Base-by-base conservation (phyloP, 2,797 vertebrate species). In the Myoxocephalus aenaeus region DNA sequence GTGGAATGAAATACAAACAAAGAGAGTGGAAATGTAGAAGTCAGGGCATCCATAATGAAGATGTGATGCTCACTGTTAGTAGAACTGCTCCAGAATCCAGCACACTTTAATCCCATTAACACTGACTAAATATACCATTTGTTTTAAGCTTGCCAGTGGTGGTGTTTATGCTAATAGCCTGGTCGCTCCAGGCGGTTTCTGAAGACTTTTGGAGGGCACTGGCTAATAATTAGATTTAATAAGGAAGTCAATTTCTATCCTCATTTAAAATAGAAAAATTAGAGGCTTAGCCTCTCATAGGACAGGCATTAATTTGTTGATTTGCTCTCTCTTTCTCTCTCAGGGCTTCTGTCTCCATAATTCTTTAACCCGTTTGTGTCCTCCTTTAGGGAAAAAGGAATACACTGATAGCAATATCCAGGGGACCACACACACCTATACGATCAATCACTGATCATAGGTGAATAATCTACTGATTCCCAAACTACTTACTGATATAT, bases 81-180 rank as follows among this genome's bases (percentile, higher is more conserved):
- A 86, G 86, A 90, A 70, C 89, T 86, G 85, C 91, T 93, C 83
- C 90, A 86, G 90, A 94, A 94, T 94, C 90, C 89, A 85, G 86
- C 81, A 88, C 89, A 90, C 92, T 94, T 94, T 94, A 95, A 95
- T 95, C 94, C 93, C 92, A 95, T 95, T 95, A 95, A 92, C 92
- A 91, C 92, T 84, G 89, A 88, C 93, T 95, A 95, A 95, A 95
- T 95, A 95, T 94, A 95, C 92, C 93, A 95, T 95, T 96, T 95
- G 95, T 96, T 95, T 95, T 95, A 94, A 95, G 91, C 86, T 92
- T 86, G 94, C 94, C 90, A 90, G 91, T 90, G 92, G 93, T 95
- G 91, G 87, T 95, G 93, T 95, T 94, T 94, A 95, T 95, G 94
- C 89, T 95, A 96, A 95, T 95, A 90, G 89, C 85, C 78, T 75